Percentiles rank a stretch among this genome's conserved stretches.
These are phyloP conservation scores for Tortrix viridana DNA, from an alignment of 2,888 invertebrate genomes.

Conservation along the genomic window DNA sequence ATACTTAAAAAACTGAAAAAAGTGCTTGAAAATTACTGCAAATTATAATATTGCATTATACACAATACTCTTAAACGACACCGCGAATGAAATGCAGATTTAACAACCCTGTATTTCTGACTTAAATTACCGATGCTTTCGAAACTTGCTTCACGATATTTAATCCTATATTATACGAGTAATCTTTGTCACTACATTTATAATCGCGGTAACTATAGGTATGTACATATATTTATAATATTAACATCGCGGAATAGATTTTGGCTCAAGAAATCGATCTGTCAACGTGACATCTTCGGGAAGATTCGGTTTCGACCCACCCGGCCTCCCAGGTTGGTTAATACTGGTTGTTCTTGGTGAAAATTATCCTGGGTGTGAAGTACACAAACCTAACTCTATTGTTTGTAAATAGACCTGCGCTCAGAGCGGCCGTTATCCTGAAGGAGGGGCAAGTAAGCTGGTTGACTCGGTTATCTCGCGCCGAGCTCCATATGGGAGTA, in stretches of 20 bases:
- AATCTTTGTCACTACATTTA: too few relatives aligned
- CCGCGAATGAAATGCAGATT: constrained; percentile 15
- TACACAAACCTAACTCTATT: background rate
- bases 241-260: too few relatives aligned
- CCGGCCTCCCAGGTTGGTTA: too few relatives aligned
- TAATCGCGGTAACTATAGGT: too few relatives aligned
- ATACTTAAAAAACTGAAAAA: constrained; percentile 21
- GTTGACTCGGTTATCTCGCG: constrained; percentile 74
- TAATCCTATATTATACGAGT: too few relatives aligned
- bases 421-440: constrained; percentile 15
- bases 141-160: background rate
- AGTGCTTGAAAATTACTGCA: constrained; percentile 25
- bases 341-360: too few relatives aligned
- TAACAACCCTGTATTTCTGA: constrained; percentile 5
- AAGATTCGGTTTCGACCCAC: too few relatives aligned
- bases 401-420: constrained; percentile 25
- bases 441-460: constrained; percentile 66
- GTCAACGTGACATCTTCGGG: too few relatives aligned
- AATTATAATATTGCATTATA: constrained; percentile 26
- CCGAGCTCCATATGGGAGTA: constrained; percentile 72
- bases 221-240: too few relatives aligned
- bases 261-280: too few relatives aligned
- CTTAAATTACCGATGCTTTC: background rate
- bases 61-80: constrained; percentile 24
- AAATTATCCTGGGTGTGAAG: background rate